Conservation (phyloP, 2,888 invertebrate species). For the Melipona beecheii region DNA sequence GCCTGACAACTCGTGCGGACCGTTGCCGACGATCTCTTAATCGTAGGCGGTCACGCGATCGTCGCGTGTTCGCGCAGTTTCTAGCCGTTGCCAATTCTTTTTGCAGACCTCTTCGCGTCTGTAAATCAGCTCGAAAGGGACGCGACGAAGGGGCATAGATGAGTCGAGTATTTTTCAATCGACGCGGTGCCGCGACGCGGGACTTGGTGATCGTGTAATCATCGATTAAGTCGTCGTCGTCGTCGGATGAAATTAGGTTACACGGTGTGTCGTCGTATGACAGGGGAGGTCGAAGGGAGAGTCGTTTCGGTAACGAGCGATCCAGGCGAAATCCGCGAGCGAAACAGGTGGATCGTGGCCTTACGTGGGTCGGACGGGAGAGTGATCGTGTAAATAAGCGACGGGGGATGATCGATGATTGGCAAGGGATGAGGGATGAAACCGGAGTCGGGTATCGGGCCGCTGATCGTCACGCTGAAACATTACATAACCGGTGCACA, state of each 20-base stretch:
- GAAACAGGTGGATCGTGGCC: not conserved
- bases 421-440: not conserved
- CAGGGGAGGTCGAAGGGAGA: too few relatives aligned
- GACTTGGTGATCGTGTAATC: conserved; percentile 33
- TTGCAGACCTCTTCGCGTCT: not conserved
- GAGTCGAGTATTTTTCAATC: not conserved
- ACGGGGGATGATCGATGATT: conserved; percentile 14
- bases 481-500: conserved; percentile 51
- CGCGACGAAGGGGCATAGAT: too few relatives aligned
- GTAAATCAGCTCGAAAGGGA: not conserved
- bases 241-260: conserved; percentile 38
- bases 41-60: conserved; percentile 12
- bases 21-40: conserved; percentile 2
- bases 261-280: conserved; percentile 1
- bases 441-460: not conserved
- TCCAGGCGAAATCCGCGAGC: not conserved
- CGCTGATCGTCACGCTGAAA: not conserved
- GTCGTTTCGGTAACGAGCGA: not conserved
- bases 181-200: conserved; percentile 17
- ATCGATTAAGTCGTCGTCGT: conserved; percentile 27
- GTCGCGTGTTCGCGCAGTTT: conserved; percentile 21
- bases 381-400: not conserved
- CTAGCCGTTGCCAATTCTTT: too few relatives aligned
- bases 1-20: not conserved
- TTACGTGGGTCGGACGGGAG: not conserved